These are phyloP conservation scores for Urophycis tenuis DNA, from an alignment of 2,797 vertebrate genomes.

Conservation along the genomic window DNA sequence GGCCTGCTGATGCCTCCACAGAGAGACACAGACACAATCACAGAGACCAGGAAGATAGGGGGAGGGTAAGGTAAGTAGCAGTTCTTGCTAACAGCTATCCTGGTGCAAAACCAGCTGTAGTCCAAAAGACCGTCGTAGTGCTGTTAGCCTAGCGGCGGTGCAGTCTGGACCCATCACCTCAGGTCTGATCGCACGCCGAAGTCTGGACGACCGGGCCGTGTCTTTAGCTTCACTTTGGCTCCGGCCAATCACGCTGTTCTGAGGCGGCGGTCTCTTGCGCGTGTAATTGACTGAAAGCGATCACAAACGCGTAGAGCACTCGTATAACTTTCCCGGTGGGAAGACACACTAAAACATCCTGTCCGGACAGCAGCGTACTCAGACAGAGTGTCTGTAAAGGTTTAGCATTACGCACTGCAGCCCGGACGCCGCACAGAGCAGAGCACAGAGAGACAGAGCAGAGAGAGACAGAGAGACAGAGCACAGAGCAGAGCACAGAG, in stretches of 20 bases:
- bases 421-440: too few species aligned
- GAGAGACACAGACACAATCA: slow-evolving; percentile 1
- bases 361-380: too few species aligned
- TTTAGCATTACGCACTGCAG: neutral
- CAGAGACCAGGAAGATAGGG: neutral
- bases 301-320: neutral
- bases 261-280: neutral
- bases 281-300: neutral
- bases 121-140: neutral
- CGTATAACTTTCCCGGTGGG: neutral
- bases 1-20: slow-evolving; percentile 35
- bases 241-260: neutral
- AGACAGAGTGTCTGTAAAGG: neutral
- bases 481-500: too few species aligned
- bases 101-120: neutral
- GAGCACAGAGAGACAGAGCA: too few species aligned
- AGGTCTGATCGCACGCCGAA: neutral
- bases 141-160: neutral
- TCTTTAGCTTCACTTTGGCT: neutral
- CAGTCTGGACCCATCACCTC: neutral
- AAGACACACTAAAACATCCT: too few species aligned
- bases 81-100: slow-evolving; percentile 6
- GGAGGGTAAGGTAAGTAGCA: slow-evolving; percentile 15
- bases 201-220: neutral
- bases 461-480: too few species aligned